phyloP scores from a whole-genome alignment of 2,113 vertebrate genomes.

The Mola mola region DNA sequence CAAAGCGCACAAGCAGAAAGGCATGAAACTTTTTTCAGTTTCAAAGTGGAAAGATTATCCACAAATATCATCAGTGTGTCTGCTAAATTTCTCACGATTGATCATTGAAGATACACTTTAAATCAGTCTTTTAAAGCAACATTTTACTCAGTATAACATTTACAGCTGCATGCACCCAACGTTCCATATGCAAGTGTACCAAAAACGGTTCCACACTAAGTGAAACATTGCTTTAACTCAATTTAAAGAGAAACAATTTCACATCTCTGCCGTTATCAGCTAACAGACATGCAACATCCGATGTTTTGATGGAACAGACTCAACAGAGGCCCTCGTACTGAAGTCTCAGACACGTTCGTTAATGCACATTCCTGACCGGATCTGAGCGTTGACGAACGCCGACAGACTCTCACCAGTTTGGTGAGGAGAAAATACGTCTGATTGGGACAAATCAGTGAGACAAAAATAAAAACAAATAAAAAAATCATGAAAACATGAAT shows the following conservation, averaged over 20 bases:
- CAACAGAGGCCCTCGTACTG: constrained; percentile 29
- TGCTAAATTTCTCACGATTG: constrained; percentile 12
- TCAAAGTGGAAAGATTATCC: constrained; percentile 11
- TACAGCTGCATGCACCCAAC: constrained; percentile 36
- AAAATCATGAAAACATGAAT: constrained; percentile 42
- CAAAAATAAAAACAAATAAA: constrained; percentile 20
- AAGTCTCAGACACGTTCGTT: constrained; percentile 59
- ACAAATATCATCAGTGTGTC: constrained; percentile 30
- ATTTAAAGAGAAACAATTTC: constrained; percentile 38
- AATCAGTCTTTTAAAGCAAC: constrained; percentile 55
- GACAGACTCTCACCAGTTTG: constrained; percentile 34
- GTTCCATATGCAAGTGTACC: constrained; percentile 12
- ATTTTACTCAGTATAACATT: constrained; percentile 50
- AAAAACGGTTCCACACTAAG: constrained; percentile 32
- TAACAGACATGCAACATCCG: constrained; percentile 32
- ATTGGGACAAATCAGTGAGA: constrained; percentile 56
- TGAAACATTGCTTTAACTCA: constrained; percentile 58
- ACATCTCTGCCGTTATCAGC: too few relatives aligned
- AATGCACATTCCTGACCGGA: constrained; percentile 70
- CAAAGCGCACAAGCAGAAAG: constrained; percentile 18
- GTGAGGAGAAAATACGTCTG: constrained; percentile 31
- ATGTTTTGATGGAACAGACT: constrained; percentile 19
- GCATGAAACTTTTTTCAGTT: too few relatives aligned
- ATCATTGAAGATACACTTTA: not conserved
- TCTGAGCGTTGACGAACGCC: constrained; percentile 34